phyloP scores from a whole-genome alignment of 2,113 vertebrate species.

The Cyprinodon variegatus region DNA sequence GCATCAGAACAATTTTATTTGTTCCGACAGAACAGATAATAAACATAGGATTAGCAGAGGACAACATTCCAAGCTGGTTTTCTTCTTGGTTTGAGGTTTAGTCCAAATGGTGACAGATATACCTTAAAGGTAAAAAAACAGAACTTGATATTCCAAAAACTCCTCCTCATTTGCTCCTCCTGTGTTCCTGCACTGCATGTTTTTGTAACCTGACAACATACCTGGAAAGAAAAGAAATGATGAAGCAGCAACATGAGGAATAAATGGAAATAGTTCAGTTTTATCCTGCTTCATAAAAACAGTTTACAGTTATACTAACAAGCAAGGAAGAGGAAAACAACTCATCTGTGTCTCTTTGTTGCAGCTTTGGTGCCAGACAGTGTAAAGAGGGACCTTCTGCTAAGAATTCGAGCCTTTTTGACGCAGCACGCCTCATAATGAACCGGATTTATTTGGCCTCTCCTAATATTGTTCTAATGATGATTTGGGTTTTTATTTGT shows the following conservation, averaged over 20 bases:
- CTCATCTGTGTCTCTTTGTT: constrained; percentile 34
- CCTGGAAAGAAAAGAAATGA: not conserved
- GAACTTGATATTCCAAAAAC: too few relatives aligned
- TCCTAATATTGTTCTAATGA: constrained; percentile 11
- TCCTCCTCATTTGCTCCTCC: too few relatives aligned
- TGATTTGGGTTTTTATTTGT: constrained; percentile 4
- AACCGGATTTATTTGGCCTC: not conserved
- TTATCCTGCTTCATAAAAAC: not conserved
- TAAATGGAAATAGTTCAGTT: not conserved
- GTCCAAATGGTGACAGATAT: too few relatives aligned
- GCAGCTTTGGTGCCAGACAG: constrained; percentile 97
- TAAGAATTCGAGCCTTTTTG: constrained; percentile 96
- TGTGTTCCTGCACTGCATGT: too few relatives aligned
- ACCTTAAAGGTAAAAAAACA: too few relatives aligned
- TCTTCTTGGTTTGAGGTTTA: too few relatives aligned
- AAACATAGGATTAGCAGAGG: too few relatives aligned
- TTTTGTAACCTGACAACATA: too few relatives aligned
- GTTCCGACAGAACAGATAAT: too few relatives aligned
- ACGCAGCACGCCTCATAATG: constrained; percentile 90
- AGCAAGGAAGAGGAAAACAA: not conserved
- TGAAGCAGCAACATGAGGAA: not conserved
- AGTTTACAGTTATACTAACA: not conserved
- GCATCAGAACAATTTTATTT: too few relatives aligned
- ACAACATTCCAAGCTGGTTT: too few relatives aligned
- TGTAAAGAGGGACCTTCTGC: constrained; percentile 97